Percentiles rank a stretch among this genome's conserved stretches.
These are phyloP conservation scores for Nothocercus nigrocapillus DNA, from an alignment of 2,113 vertebrate genomes.

Conservation along the genomic window DNA sequence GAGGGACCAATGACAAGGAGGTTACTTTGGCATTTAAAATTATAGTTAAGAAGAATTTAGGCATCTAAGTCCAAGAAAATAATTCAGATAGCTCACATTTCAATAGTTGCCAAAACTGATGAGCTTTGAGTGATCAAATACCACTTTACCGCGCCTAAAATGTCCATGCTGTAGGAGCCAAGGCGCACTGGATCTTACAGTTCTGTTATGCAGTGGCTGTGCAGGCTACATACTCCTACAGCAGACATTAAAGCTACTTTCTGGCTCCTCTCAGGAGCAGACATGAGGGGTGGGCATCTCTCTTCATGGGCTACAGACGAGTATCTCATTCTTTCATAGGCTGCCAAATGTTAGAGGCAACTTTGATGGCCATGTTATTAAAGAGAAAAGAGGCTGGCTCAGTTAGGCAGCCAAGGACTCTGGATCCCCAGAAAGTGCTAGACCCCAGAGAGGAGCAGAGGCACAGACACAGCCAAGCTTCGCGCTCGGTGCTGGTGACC, in stretches of 20 bases:
- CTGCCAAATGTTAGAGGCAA: not conserved
- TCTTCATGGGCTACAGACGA: not conserved
- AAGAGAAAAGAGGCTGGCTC: not conserved
- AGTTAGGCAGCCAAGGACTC: not conserved
- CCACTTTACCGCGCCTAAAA: not conserved
- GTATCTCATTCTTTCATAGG: not conserved
- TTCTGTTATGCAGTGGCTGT: not conserved
- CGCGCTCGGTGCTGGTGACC: not conserved
- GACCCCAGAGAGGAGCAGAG: not conserved
- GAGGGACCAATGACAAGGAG: not conserved
- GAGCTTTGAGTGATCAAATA: not conserved
- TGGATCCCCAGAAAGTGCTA: not conserved
- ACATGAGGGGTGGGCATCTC: not conserved
- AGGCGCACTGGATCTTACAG: accelerated
- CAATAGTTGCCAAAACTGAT: not conserved
- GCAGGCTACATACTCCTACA: not conserved
- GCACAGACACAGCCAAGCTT: not conserved
- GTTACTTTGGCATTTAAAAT: not conserved
- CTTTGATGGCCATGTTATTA: not conserved
- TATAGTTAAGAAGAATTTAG: not conserved
- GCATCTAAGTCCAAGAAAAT: not conserved
- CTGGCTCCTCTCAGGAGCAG: not conserved
- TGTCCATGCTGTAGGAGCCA: not conserved
- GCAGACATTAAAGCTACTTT: not conserved
- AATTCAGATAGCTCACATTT: not conserved